These are phyloP conservation scores for Nipponacmea schrenckii DNA, from an alignment of 2,888 invertebrate genomes.

Conservation along the genomic window DNA sequence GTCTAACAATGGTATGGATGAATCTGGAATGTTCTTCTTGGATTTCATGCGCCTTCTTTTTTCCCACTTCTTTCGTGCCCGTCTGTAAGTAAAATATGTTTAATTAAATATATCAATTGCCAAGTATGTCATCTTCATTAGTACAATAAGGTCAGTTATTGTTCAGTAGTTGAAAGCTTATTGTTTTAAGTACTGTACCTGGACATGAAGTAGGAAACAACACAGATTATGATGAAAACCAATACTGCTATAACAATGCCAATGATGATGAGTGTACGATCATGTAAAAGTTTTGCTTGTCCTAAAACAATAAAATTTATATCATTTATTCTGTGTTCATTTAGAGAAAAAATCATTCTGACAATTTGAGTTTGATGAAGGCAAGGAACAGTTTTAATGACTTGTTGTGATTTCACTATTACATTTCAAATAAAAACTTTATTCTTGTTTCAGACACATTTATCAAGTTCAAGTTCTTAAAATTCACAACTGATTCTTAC, in stretches of 20 bases:
- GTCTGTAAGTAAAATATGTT: conserved; percentile 23
- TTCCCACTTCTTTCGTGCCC: conserved; percentile 33
- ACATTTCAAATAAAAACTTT: no score
- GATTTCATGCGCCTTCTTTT: conserved; percentile 28
- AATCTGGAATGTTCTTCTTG: conserved; percentile 40
- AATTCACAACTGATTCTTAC: no score
- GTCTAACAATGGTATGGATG: conserved; percentile 36
- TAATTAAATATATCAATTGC: neutral
- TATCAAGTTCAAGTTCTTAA: no score
- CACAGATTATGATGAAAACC: conserved; percentile 43
- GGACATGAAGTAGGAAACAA: conserved; percentile 39
- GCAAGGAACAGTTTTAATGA: no score
- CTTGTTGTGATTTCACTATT: no score
- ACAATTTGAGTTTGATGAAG: no score
- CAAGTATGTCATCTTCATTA: neutral
- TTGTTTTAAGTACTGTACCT: conserved; percentile 11
- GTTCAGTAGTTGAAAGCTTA: no score
- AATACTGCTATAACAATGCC: conserved; percentile 41
- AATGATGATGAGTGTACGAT: conserved; percentile 41
- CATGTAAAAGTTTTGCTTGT: conserved; percentile 39
- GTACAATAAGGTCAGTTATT: no score
- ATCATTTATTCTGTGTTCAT: no score
- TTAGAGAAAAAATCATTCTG: no score
- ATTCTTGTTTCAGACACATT: no score
- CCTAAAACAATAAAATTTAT: conserved; percentile 25